A percentile compares a stretch with the other conserved stretches of the same genome.
Evolutionary conservation across 2,797 vertebrate species (phyloP).

Genomic region (Chaetophractus vellerosus): DNA sequence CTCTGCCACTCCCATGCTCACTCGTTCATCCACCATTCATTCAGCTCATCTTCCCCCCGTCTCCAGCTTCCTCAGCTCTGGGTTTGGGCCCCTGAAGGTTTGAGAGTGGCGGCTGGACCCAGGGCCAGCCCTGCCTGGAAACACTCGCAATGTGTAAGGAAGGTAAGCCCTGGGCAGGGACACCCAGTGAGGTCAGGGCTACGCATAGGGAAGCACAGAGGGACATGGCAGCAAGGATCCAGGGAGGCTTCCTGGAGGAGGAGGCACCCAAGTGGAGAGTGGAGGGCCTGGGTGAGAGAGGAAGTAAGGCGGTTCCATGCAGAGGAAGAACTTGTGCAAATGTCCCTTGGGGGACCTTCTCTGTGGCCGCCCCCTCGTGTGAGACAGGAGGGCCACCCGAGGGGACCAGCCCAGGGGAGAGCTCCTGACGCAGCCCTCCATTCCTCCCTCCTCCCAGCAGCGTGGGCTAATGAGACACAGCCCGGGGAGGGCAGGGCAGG

Average conservation of each 20-base stretch:
- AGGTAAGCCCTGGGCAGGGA: not conserved
- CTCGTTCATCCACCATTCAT: not conserved
- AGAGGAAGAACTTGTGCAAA: not conserved
- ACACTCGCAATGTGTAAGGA: not conserved
- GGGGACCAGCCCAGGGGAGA: not conserved
- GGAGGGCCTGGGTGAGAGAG: not conserved
- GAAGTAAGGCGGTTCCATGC: not conserved
- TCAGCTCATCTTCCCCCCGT: not conserved
- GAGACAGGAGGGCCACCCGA: not conserved
- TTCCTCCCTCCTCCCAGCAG: not conserved
- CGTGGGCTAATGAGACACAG: too few relatives aligned
- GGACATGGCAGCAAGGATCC: not conserved
- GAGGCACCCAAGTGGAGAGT: too few relatives aligned
- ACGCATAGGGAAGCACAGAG: not conserved
- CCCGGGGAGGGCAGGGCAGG: too few relatives aligned
- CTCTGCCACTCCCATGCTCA: not conserved
- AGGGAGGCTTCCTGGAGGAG: constrained; percentile 7
- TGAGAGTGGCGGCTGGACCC: not conserved
- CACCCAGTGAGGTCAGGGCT: not conserved
- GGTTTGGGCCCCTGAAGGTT: not conserved
- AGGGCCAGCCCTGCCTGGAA: not conserved
- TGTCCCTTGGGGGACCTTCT: not conserved
- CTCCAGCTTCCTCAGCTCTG: not conserved
- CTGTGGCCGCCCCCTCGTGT: not conserved
- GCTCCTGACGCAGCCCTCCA: not conserved